phyloP scores from a whole-genome alignment of 2,797 vertebrate genomes.

The Notolabrus celidotus region DNA sequence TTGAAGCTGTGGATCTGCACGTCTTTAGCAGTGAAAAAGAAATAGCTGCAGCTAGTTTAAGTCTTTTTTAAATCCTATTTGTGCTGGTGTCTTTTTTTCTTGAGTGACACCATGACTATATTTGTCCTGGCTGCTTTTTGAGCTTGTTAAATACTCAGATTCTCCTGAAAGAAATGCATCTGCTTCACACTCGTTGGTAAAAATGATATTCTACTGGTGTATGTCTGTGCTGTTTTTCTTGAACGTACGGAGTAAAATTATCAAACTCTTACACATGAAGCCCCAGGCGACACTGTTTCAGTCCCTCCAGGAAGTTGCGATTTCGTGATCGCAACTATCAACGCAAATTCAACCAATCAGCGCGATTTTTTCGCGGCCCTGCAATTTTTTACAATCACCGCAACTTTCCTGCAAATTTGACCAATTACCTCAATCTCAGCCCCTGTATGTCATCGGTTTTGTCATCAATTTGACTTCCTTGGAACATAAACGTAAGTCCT shows the following conservation, averaged over 20 bases:
- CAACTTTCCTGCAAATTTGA: too few species aligned
- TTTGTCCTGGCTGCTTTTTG: conserved; percentile 37
- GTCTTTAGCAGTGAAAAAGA: not conserved
- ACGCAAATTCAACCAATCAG: too few species aligned
- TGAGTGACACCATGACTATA: conserved; percentile 13
- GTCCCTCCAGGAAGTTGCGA: too few species aligned
- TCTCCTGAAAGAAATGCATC: too few species aligned
- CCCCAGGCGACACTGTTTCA: too few species aligned
- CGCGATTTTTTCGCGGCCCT: too few species aligned
- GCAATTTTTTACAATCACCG: too few species aligned
- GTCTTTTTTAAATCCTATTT: conserved; percentile 7
- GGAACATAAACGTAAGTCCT: too few species aligned
- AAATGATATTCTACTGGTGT: conserved; percentile 8
- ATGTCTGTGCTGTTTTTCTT: not conserved
- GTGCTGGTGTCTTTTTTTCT: not conserved
- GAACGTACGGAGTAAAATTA: not conserved
- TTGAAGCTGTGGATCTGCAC: not conserved
- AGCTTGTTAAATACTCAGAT: conserved; percentile 28
- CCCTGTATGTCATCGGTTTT: too few species aligned
- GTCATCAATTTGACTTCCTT: too few species aligned
- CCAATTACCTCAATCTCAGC: too few species aligned
- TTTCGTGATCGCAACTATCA: too few species aligned
- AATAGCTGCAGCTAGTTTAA: not conserved
- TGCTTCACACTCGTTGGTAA: conserved; percentile 29
- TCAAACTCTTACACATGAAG: not conserved